Percentiles rank a stretch among this genome's conserved stretches.
Conservation (phyloP, 2,113 vertebrate genomes). For the Bostrychus sinensis region DNA sequence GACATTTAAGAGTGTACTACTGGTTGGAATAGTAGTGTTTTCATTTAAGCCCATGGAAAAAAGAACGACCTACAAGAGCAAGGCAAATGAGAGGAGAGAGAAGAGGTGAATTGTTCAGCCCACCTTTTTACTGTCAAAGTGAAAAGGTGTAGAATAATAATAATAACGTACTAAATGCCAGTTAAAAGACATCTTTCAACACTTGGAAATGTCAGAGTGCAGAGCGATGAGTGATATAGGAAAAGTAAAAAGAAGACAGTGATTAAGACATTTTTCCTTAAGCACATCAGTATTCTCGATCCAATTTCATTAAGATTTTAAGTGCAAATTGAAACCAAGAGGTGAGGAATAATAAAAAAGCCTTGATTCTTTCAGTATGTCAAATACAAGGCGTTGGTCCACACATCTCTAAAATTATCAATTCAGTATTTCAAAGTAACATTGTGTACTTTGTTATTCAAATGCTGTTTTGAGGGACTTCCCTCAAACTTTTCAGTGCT, state of each 20-base stretch:
- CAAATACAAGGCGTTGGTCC: constrained; percentile 41
- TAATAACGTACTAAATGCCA: not conserved
- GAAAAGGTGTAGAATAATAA: constrained; percentile 22
- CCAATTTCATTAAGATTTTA: constrained; percentile 38
- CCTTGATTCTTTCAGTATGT: constrained; percentile 1
- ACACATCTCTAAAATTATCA: constrained; percentile 13
- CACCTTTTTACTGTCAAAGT: constrained; percentile 44
- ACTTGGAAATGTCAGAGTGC: constrained; percentile 37
- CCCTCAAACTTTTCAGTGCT: constrained; percentile 6
- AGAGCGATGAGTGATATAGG: constrained; percentile 15
- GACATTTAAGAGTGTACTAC: constrained; percentile 69
- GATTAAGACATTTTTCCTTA: constrained; percentile 46
- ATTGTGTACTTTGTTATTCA: not conserved
- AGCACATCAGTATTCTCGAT: constrained; percentile 32
- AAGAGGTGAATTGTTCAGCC: constrained; percentile 36
- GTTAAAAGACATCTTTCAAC: constrained; percentile 13
- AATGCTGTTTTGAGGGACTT: constrained; percentile 7
- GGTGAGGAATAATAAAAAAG: constrained; percentile 28
- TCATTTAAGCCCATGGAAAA: constrained; percentile 56
- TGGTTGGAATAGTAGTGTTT: constrained; percentile 66
- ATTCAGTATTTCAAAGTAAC: not conserved
- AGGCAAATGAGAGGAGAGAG: constrained; percentile 40
- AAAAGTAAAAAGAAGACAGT: constrained; percentile 12
- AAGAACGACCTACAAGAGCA: constrained; percentile 58
- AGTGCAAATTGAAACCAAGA: constrained; percentile 68